Percentiles rank a stretch among this genome's conserved stretches.
Evolutionary conservation across 2,888 invertebrate genomes (phyloP).

Genomic region (Lithophane socia): DNA sequence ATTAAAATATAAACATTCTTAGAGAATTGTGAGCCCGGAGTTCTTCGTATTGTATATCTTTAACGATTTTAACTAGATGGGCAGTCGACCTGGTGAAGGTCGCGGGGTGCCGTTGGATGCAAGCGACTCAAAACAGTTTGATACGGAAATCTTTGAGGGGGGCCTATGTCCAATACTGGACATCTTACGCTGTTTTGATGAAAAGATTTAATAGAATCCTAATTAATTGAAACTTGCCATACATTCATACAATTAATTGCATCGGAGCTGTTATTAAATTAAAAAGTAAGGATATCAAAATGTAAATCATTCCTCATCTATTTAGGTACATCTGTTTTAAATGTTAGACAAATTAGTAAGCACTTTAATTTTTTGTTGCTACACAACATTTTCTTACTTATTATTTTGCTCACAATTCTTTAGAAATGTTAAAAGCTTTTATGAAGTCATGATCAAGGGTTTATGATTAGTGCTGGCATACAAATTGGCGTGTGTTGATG

Average conservation of each 20-base stretch:
- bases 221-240: background rate
- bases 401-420: constrained; percentile 56
- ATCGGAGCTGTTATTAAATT: constrained; percentile 16
- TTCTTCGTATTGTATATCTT: constrained; percentile 35
- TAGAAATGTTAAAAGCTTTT: constrained; percentile 48
- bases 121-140: constrained; percentile 36
- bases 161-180: constrained; percentile 29
- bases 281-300: constrained; percentile 8
- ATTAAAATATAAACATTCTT: constrained; percentile 47
- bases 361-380: constrained; percentile 14
- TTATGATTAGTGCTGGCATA: constrained; percentile 64
- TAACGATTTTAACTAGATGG: constrained; percentile 48
- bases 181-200: constrained; percentile 2
- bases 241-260: constrained; percentile 4
- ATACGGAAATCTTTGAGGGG: constrained; percentile 22
- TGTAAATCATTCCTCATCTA: constrained; percentile 7
- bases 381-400: background rate
- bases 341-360: constrained; percentile 22
- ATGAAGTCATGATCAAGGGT: constrained; percentile 40
- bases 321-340: background rate
- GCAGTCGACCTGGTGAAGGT: constrained; percentile 30
- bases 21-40: constrained; percentile 47
- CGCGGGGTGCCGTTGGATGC: constrained; percentile 39
- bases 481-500: constrained; percentile 34
- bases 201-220: constrained; percentile 5